Evolutionary conservation across 2,797 vertebrate genomes (phyloP).

Genomic region (Thaleichthys pacificus): DNA sequence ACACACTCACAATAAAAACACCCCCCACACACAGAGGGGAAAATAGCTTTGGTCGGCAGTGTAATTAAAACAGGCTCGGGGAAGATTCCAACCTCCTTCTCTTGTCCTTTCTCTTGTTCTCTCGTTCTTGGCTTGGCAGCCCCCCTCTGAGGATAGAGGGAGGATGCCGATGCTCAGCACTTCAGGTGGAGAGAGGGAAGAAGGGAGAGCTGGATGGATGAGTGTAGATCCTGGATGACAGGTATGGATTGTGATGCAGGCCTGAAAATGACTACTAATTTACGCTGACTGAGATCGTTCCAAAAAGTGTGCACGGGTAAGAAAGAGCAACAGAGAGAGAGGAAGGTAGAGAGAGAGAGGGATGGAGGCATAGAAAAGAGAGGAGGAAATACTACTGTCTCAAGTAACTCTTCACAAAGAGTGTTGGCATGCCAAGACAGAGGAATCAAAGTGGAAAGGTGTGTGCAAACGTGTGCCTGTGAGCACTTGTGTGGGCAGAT

Average conservation of each 20-base stretch:
- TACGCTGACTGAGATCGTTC: slow-evolving; percentile 43
- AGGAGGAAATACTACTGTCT: not conserved
- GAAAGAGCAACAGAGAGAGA: not conserved
- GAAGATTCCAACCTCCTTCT: slow-evolving; percentile 10
- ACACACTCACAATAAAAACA: too few species aligned
- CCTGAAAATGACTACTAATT: slow-evolving; percentile 23
- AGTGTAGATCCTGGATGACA: slow-evolving; percentile 30
- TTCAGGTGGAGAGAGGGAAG: not conserved
- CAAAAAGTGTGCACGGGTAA: too few species aligned
- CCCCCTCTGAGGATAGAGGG: slow-evolving; percentile 41
- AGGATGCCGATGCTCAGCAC: slow-evolving; percentile 12
- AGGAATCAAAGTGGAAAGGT: slow-evolving; percentile 34
- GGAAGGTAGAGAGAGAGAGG: not conserved
- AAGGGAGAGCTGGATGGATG: slow-evolving; percentile 11
- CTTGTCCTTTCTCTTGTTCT: slow-evolving; percentile 27
- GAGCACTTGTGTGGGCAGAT: not conserved
- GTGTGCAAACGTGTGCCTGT: not conserved
- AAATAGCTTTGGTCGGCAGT: slow-evolving; percentile 18
- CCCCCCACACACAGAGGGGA: not conserved
- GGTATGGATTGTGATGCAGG: slow-evolving; percentile 34
- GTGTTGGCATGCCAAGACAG: slow-evolving; percentile 34
- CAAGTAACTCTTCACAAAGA: not conserved
- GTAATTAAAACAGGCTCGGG: slow-evolving; percentile 52
- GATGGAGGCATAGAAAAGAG: not conserved
- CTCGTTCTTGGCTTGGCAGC: slow-evolving; percentile 50